Conservation (phyloP, 1,140 invertebrate species). For the Drosophila micromelanica region DNA sequence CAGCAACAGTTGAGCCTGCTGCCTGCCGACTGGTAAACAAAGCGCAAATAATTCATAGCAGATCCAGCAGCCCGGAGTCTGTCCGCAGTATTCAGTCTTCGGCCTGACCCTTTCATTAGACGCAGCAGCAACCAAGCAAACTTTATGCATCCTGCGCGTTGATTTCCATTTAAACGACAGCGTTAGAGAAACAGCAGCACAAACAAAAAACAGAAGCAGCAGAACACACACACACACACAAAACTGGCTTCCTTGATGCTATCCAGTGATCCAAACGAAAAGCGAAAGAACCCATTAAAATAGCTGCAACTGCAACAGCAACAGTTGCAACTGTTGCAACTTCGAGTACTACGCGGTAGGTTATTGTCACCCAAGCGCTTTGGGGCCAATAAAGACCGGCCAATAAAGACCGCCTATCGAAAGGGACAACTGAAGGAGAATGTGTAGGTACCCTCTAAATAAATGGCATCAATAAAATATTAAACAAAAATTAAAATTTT, state of each 20-base stretch:
- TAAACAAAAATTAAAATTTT: background rate
- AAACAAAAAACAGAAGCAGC: constrained; percentile 23
- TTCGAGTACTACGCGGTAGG: constrained; percentile 58
- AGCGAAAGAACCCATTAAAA: constrained; percentile 83
- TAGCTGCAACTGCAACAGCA: constrained; percentile 55
- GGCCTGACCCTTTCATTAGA: constrained; percentile 80
- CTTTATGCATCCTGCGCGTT: constrained; percentile 82
- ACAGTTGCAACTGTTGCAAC: constrained; percentile 43
- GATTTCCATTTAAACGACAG: constrained; percentile 83
- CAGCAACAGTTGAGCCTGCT: constrained; percentile 15
- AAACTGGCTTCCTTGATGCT: constrained; percentile 80
- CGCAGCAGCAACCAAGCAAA: constrained; percentile 63
- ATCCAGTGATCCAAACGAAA: constrained; percentile 66
- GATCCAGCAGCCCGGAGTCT: constrained; percentile 12
- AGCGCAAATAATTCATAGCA: constrained; percentile 81
- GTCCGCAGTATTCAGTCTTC: constrained; percentile 22
- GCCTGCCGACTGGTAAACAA: constrained; percentile 58
- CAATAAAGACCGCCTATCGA: too few species aligned
- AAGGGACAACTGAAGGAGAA: background rate
- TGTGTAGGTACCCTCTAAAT: too few species aligned
- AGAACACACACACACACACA: constrained; percentile 7
- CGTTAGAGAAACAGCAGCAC: constrained; percentile 69
- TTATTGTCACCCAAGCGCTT: constrained; percentile 57
- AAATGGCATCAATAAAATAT: too few species aligned
- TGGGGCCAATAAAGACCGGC: too few species aligned